Conservation (phyloP, 2,888 invertebrate genomes). For the Amiota communis region DNA sequence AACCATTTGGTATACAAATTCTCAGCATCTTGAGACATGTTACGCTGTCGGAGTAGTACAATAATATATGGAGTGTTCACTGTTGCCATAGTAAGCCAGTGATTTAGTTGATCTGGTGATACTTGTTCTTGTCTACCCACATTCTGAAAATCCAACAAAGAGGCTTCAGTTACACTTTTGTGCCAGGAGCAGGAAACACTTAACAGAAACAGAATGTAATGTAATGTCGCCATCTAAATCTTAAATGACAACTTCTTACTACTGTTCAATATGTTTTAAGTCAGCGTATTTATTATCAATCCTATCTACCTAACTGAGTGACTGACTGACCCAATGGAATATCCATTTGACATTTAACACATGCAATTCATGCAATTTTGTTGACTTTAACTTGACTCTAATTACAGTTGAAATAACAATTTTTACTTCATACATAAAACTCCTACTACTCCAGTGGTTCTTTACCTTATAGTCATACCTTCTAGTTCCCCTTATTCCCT, state of each 20-base stretch:
- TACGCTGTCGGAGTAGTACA: constrained; percentile 46
- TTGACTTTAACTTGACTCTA: constrained; percentile 18
- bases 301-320: neutral
- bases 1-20: constrained; percentile 57
- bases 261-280: neutral
- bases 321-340: neutral
- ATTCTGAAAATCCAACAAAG: neutral
- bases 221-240: neutral
- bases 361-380: constrained; percentile 2
- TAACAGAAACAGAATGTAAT: neutral
- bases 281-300: neutral
- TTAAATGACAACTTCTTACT: neutral
- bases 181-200: neutral
- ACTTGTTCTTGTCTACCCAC: neutral
- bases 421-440: neutral
- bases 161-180: neutral
- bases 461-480: too few relatives aligned
- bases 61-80: constrained; percentile 47
- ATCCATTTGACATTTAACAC: neutral
- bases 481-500: too few relatives aligned
- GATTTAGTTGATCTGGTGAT: constrained; percentile 6
- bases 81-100: constrained; percentile 37
- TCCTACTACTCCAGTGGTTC: too few relatives aligned
- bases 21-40: constrained; percentile 46
- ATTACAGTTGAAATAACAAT: constrained; percentile 36